Evolutionary conservation across 2,113 vertebrate species (phyloP), one percentile per base, ranked within the genome.

Genomic region (Phyllostomus hastatus): DNA sequence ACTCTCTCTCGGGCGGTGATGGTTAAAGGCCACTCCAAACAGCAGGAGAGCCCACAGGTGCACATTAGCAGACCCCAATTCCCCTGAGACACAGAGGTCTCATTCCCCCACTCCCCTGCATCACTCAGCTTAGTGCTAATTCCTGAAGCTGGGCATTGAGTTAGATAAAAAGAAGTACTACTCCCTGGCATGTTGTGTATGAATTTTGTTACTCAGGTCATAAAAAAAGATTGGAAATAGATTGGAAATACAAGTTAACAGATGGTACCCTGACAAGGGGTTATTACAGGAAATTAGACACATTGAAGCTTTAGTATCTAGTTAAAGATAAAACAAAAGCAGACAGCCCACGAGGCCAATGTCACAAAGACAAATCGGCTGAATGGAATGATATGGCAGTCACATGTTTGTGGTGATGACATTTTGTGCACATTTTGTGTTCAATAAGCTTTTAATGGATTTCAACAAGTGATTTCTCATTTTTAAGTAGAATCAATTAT

Each of bases 401-500:
- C 54, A 86, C 66, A 41, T 46, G 73, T 76, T 92, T 50, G n/a
- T 54, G 73, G 15, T 10, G 35, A 61, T 41, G 67, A 86, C 78
- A 46, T 16, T 87, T 43, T 73, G 67, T 46, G 43, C 54, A 85
- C 66, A 91, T 88, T 94, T 92, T 81, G 84, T 91, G 78, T 94
- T 88, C 85, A 94, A 35, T 96, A 97, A 92, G 84, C 43, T 81
- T 88, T 94, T 90, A 78, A 95, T 81, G 41, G 61, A 69, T 90
- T 96, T 92, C 52, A 69, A 31, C 76, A 85, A 84, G 66, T 66
- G 24, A 88, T 50, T 94, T 94, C 66, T 90, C 41, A n/a, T 78
- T 92, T 90, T 73, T 15, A 85, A 94, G 24, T 92, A 43, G 28
- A 97, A 85, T 92, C 85, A 94, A 79, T 91, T 52, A 86, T 72